Conservation (phyloP, 2,888 invertebrate genomes). For the Leucoma salicis region DNA sequence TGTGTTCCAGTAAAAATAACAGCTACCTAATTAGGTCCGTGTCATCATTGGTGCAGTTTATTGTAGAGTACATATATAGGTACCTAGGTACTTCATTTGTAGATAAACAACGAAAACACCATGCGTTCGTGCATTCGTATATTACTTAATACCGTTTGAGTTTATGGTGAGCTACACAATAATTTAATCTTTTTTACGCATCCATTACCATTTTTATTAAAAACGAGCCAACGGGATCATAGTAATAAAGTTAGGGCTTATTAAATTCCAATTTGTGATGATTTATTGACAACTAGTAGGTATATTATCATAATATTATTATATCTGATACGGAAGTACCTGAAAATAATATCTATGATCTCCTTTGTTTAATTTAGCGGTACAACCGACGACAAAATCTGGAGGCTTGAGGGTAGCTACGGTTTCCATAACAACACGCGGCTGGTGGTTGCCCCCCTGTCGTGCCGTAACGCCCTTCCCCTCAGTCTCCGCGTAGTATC, state of each 20-base stretch:
- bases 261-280: background rate
- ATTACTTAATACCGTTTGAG: background rate
- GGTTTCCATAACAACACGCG: slow-evolving; percentile 80
- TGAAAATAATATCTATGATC: slow-evolving; percentile 63
- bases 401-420: slow-evolving; percentile 74
- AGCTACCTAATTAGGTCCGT: no score
- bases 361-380: slow-evolving; percentile 78
- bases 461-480: slow-evolving; percentile 46
- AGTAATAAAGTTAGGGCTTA: background rate
- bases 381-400: slow-evolving; percentile 76
- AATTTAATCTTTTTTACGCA: background rate
- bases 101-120: background rate
- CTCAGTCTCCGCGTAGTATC: slow-evolving; percentile 41
- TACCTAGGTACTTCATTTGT: background rate
- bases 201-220: background rate
- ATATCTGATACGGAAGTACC: slow-evolving; percentile 17
- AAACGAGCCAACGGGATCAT: background rate
- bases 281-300: background rate
- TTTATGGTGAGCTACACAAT: background rate
- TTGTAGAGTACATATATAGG: no score
- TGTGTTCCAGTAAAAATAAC: no score
- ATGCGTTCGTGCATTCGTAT: background rate
- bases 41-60: no score
- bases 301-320: background rate
- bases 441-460: slow-evolving; percentile 50